Conservation (phyloP, 2,888 invertebrate species). For the Cheilosia grossa region DNA sequence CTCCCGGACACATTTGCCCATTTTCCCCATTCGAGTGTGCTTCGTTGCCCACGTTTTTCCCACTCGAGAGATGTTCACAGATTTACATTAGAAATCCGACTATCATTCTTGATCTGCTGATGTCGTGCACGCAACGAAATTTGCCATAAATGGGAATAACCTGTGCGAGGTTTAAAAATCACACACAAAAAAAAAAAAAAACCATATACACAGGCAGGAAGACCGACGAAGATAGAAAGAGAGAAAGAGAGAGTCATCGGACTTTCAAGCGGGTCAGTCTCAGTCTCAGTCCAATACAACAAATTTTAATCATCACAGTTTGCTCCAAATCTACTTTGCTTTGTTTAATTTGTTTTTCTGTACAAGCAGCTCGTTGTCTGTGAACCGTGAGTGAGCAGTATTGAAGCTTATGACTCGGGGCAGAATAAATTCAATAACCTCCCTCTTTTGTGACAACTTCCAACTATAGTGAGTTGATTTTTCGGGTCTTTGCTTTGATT, state of each 20-base stretch:
- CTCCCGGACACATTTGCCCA: constrained; percentile 42
- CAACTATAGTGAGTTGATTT: constrained; percentile 1
- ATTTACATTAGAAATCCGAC: constrained; percentile 59
- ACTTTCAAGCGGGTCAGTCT: constrained; percentile 63
- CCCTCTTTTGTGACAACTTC: constrained; percentile 4
- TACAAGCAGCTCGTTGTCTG: constrained; percentile 12
- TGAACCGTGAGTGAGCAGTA: constrained; percentile 12
- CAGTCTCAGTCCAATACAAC: constrained; percentile 17
- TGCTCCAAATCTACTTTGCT: constrained; percentile 64
- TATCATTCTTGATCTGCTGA: constrained; percentile 63
- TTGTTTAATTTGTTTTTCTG: constrained; percentile 7
- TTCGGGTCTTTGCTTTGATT: constrained; percentile 37
- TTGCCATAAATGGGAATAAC: constrained; percentile 64
- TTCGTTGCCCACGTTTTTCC: constrained; percentile 35
- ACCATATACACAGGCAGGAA: constrained; percentile 1
- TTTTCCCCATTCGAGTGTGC: constrained; percentile 15
- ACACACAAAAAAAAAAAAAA: constrained; percentile 14
- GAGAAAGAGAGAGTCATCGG: constrained; percentile 47
- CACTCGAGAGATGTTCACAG: constrained; percentile 16
- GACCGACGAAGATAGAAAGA: constrained; percentile 10
- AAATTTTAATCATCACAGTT: constrained; percentile 52
- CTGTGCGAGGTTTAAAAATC: constrained; percentile 61
- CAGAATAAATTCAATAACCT: constrained; percentile 55
- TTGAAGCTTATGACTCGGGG: constrained; percentile 46
- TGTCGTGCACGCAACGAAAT: constrained; percentile 64